Evolutionary conservation across 1,140 invertebrate species (phyloP).

Genomic region (Drosophila mauritiana): DNA sequence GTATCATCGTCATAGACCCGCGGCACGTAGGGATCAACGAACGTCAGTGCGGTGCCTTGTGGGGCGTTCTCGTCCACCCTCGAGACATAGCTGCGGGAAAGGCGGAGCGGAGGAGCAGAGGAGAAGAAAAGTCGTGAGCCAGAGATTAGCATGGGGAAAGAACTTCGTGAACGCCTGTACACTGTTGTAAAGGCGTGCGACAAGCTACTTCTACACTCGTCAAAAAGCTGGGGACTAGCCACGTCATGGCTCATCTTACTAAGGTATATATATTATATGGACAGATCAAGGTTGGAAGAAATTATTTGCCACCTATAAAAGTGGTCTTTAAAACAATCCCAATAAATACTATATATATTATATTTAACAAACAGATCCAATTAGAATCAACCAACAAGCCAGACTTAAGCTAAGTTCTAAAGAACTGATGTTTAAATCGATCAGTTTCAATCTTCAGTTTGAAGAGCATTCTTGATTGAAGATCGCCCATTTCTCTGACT

Average conservation of each 20-base stretch:
- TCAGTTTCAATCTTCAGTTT: not conserved
- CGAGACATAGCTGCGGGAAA: constrained; percentile 88
- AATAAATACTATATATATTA: too few species aligned
- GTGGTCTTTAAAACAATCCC: too few species aligned
- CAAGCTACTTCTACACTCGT: constrained; percentile 35
- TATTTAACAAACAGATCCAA: too few species aligned
- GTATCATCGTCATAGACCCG: constrained; percentile 91
- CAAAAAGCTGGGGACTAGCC: constrained; percentile 7
- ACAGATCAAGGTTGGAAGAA: too few species aligned
- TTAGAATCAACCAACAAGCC: too few species aligned
- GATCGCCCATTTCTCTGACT: constrained; percentile 9
- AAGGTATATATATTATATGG: too few species aligned
- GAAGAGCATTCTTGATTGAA: not conserved
- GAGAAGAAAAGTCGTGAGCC: constrained; percentile 56
- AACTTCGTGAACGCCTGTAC: constrained; percentile 65
- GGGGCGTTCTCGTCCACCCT: constrained; percentile 93
- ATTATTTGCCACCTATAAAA: too few species aligned
- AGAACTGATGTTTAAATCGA: not conserved
- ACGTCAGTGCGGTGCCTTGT: constrained; percentile 90
- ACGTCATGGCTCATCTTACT: too few species aligned
- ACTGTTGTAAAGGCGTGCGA: constrained; percentile 51
- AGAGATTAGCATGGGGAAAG: constrained; percentile 70
- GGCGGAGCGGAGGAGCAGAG: constrained; percentile 17
- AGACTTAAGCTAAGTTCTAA: too few species aligned
- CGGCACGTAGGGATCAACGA: constrained; percentile 89